phyloP scores from a whole-genome alignment of 2,797 vertebrate species.

The Hippoglossus hippoglossus region DNA sequence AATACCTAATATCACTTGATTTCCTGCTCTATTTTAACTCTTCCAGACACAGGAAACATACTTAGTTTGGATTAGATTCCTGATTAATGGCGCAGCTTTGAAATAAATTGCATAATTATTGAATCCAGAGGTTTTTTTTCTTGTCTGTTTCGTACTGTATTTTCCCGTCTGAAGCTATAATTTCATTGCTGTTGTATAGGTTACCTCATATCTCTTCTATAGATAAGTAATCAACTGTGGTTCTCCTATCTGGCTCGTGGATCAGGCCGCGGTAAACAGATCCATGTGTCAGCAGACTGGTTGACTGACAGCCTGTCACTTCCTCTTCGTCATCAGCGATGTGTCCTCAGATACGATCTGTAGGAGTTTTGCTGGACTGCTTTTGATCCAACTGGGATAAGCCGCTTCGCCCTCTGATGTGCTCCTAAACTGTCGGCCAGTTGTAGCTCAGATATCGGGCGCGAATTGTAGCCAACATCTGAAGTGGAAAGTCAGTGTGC shows the following conservation, averaged over 20 bases:
- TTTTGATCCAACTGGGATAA: slow-evolving; percentile 77
- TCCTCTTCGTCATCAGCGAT: slow-evolving; percentile 73
- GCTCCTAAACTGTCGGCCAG: slow-evolving; percentile 54
- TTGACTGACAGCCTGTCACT: slow-evolving; percentile 86
- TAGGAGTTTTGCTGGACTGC: slow-evolving; percentile 48
- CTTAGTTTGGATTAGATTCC: slow-evolving; percentile 9
- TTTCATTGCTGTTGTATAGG: slow-evolving; percentile 42
- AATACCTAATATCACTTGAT: slow-evolving; percentile 35
- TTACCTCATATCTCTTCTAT: slow-evolving; percentile 64
- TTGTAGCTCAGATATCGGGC: slow-evolving; percentile 49
- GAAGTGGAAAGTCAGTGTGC: slow-evolving; percentile 39
- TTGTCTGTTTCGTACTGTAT: slow-evolving; percentile 19
- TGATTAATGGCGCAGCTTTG: not conserved
- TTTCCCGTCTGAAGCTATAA: slow-evolving; percentile 38
- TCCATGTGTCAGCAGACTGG: slow-evolving; percentile 78
- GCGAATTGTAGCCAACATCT: slow-evolving; percentile 39
- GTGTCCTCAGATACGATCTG: slow-evolving; percentile 79
- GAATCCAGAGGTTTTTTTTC: slow-evolving; percentile 13
- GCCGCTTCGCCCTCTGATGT: slow-evolving; percentile 54
- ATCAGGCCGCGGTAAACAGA: slow-evolving; percentile 79
- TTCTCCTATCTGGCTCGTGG: slow-evolving; percentile 71
- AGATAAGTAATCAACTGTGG: slow-evolving; percentile 68
- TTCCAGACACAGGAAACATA: slow-evolving; percentile 20
- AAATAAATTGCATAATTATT: slow-evolving; percentile 35
- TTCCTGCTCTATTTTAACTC: slow-evolving; percentile 29